These are phyloP conservation scores for Drosophila erecta DNA, from an alignment of 1,140 invertebrate species.

Conservation along the genomic window DNA sequence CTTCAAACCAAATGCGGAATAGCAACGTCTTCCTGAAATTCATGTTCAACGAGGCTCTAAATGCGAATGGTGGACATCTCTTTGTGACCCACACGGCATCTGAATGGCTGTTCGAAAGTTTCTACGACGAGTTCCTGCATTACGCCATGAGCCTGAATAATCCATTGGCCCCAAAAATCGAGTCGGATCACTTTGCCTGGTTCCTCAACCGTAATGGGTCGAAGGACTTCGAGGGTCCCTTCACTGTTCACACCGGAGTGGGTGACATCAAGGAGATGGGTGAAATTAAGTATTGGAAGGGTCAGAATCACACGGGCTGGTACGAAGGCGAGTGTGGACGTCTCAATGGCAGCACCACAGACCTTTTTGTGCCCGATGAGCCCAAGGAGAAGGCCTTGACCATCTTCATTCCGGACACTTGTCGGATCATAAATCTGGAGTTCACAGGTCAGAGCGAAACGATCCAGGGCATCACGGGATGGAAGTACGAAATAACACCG, in stretches of 20 bases:
- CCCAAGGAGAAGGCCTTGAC: conserved; percentile 86
- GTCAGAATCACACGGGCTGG: conserved; percentile 86
- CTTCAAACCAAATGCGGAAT: conserved; percentile 86
- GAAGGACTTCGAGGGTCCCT: conserved; percentile 89
- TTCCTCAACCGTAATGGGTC: conserved; percentile 91
- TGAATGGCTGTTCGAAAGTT: conserved; percentile 91
- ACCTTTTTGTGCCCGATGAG: conserved; percentile 90
- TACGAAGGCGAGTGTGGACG: conserved; percentile 87
- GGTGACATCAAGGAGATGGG: conserved; percentile 88
- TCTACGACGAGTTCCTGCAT: conserved; percentile 87
- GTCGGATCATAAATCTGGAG: conserved; percentile 86
- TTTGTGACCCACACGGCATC: conserved; percentile 85
- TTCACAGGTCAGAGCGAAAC: conserved; percentile 72
- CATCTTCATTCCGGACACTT: conserved; percentile 89
- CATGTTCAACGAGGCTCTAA: conserved; percentile 62
- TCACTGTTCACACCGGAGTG: conserved; percentile 90
- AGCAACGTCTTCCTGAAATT: conserved; percentile 80
- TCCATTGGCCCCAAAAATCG: conserved; percentile 88
- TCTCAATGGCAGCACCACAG: conserved; percentile 90
- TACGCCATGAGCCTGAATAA: conserved; percentile 86
- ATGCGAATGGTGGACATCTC: conserved; percentile 68
- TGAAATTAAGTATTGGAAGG: conserved; percentile 89
- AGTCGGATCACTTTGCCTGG: conserved; percentile 91
- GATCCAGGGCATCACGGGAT: conserved; percentile 86
- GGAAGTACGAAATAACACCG: conserved; percentile 86